Evolutionary conservation across 2,888 invertebrate genomes (phyloP).

Genomic region (Tubulanus polymorphus): DNA sequence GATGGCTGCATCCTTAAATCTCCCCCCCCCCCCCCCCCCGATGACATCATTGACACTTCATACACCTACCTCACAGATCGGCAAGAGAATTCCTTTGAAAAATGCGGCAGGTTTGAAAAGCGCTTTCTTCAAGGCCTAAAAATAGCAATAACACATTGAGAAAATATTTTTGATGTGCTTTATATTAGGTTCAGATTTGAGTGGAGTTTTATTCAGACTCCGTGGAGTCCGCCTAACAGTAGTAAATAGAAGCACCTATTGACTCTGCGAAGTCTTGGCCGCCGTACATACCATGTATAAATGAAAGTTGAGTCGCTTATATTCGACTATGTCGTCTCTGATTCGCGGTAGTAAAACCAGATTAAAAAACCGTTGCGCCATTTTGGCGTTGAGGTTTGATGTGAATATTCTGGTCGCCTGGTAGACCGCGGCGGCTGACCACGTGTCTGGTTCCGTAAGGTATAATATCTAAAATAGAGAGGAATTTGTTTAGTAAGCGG

Average conservation of each 20-base stretch:
- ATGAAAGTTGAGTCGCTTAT: slow-evolving; percentile 92
- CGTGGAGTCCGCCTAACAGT: too few species aligned
- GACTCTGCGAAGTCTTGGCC: too few species aligned
- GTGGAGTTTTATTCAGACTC: too few species aligned
- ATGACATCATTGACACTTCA: too few species aligned
- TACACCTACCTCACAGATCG: slow-evolving; percentile 60
- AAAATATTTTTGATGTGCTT: background rate
- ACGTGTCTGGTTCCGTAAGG: slow-evolving; percentile 76
- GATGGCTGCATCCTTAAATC: too few species aligned
- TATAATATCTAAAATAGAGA: slow-evolving; percentile 50
- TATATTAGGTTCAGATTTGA: background rate
- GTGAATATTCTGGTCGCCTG: slow-evolving; percentile 93
- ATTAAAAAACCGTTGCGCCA: slow-evolving; percentile 75
- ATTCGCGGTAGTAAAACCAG: slow-evolving; percentile 72
- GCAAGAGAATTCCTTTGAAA: slow-evolving; percentile 80
- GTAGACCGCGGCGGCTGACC: slow-evolving; percentile 98
- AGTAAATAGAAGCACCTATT: too few species aligned
- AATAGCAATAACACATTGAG: slow-evolving; percentile 10
- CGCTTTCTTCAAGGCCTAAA: slow-evolving; percentile 76
- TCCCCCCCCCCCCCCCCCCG: too few species aligned
- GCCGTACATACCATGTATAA: slow-evolving; percentile 73
- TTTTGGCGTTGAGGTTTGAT: slow-evolving; percentile 92
- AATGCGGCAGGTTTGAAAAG: slow-evolving; percentile 96
- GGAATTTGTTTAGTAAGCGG: too few species aligned
- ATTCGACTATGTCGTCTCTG: slow-evolving; percentile 92